Percentiles rank a stretch among this genome's conserved stretches.
Conservation (phyloP, 2,888 invertebrate species). For the Theretra japonica region DNA sequence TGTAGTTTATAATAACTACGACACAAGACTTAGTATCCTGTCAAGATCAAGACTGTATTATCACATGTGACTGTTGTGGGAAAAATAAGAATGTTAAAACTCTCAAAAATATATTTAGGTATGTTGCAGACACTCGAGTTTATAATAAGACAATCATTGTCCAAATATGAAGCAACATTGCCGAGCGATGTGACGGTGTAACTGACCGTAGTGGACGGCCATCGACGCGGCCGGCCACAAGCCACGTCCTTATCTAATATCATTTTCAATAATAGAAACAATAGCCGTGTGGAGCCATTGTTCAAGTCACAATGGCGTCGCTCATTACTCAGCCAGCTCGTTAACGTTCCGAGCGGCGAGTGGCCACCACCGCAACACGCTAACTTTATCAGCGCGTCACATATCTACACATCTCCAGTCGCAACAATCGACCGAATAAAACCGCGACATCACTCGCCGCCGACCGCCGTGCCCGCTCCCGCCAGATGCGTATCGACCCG, state of each 20-base stretch:
- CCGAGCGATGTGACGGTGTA: slow-evolving; percentile 35
- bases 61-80: no score
- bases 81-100: no score
- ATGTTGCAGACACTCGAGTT: no score
- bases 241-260: slow-evolving; percentile 57
- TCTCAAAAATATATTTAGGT: no score
- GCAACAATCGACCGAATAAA: slow-evolving; percentile 76
- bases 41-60: no score
- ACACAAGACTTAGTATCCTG: no score
- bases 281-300: slow-evolving; percentile 76
- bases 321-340: slow-evolving; percentile 82
- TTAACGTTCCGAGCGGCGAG: slow-evolving; percentile 63
- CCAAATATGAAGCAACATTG: slow-evolving; percentile 18
- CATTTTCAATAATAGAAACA: slow-evolving; percentile 81
- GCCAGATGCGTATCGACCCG: slow-evolving; percentile 81
- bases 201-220: slow-evolving; percentile 11
- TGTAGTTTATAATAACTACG: no score
- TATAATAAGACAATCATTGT: neutral
- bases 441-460: slow-evolving; percentile 63
- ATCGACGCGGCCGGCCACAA: slow-evolving; percentile 32
- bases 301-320: slow-evolving; percentile 78
- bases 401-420: slow-evolving; percentile 79
- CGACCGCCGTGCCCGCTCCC: slow-evolving; percentile 32
- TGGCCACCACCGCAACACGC: slow-evolving; percentile 69
- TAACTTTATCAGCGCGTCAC: slow-evolving; percentile 83